Conservation (phyloP, 2,888 invertebrate genomes). For the Hymenopus coronatus region DNA sequence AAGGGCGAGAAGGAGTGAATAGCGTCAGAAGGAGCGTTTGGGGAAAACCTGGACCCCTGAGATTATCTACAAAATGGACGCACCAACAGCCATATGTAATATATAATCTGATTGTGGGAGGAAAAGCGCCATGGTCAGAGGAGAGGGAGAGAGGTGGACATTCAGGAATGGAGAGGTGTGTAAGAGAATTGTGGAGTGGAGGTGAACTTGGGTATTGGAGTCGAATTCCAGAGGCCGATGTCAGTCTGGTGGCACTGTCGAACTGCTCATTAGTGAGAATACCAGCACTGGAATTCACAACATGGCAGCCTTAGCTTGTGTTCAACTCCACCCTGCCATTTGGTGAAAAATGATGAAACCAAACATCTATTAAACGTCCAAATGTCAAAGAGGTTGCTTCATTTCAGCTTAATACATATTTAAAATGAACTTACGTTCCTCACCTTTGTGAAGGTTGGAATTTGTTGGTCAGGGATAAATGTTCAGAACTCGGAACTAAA, state of each 20-base stretch:
- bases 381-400: not conserved
- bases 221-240: not conserved
- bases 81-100: conserved; percentile 19
- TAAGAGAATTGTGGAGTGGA: not conserved
- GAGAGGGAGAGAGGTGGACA: not conserved
- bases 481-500: no score
- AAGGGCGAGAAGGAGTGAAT: not conserved
- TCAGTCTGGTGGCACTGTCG: not conserved
- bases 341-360: no score
- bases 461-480: no score
- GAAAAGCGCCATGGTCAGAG: not conserved
- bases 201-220: not conserved
- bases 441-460: no score
- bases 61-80: conserved; percentile 17
- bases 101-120: conserved; percentile 18
- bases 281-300: not conserved
- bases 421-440: no score
- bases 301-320: not conserved
- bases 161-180: not conserved
- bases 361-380: not conserved
- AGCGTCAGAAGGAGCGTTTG: not conserved
- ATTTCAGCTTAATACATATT: not conserved
- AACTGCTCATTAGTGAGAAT: not conserved
- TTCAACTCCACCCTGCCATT: no score
- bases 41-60: not conserved